phyloP scores from a whole-genome alignment of 2,113 vertebrate species.

The Leucoraja erinaceus region DNA sequence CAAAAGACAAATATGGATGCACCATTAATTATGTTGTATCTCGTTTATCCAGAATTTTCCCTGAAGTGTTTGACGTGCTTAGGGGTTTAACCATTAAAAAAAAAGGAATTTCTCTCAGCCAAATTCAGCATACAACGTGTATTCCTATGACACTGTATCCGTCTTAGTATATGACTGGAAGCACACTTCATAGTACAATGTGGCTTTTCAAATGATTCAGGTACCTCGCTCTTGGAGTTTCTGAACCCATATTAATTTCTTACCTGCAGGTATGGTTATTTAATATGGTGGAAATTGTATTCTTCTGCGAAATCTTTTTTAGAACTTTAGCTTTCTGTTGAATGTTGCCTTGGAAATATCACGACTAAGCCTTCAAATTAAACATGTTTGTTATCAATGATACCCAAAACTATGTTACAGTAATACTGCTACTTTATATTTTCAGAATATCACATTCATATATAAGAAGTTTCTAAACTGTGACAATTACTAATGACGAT shows the following conservation, averaged over 20 bases:
- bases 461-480: background rate
- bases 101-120: background rate
- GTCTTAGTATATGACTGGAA: background rate
- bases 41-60: background rate
- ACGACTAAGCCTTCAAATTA: conserved; percentile 41
- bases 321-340: background rate
- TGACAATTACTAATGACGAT: conserved; percentile 17
- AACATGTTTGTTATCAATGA: conserved; percentile 44
- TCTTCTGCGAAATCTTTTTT: conserved; percentile 32
- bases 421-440: background rate
- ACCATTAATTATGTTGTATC: background rate
- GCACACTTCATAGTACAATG: conserved; percentile 9
- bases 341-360: background rate
- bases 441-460: conserved; percentile 18
- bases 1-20: too few species aligned
- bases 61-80: background rate
- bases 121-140: background rate
- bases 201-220: conserved; percentile 20
- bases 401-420: background rate
- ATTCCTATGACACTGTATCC: conserved; percentile 6
- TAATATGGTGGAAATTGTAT: conserved; percentile 33
- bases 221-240: background rate
- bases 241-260: conserved; percentile 28
- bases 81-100: background rate
- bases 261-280: conserved; percentile 39